These are phyloP conservation scores for Carassius gibelio DNA, from an alignment of 2,113 vertebrate species.

Conservation along the genomic window DNA sequence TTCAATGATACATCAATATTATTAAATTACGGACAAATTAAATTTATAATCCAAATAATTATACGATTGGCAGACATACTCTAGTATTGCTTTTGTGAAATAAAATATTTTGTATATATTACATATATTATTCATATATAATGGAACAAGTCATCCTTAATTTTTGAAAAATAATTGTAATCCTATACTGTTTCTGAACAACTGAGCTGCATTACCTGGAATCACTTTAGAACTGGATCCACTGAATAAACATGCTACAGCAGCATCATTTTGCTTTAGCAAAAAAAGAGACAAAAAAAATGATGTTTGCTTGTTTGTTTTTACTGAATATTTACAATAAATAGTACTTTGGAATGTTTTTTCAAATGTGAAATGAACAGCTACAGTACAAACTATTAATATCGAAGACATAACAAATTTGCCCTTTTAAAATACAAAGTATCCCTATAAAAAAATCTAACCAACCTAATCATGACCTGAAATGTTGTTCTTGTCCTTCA, in stretches of 20 bases:
- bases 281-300: not conserved
- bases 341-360: conserved; percentile 49
- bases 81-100: too few relatives aligned
- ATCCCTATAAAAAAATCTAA: not conserved
- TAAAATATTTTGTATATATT: too few relatives aligned
- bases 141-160: too few relatives aligned
- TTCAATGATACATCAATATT: too few relatives aligned
- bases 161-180: not conserved
- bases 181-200: not conserved
- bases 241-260: too few relatives aligned
- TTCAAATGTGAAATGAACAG: conserved; percentile 24
- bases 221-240: not conserved
- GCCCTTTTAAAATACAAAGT: conserved; percentile 10
- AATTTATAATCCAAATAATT: too few relatives aligned
- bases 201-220: not conserved
- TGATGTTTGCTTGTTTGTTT: conserved; percentile 8
- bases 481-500: not conserved
- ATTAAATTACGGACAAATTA: too few relatives aligned
- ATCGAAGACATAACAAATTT: not conserved
- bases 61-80: too few relatives aligned
- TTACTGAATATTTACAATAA: conserved; percentile 59
- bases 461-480: not conserved
- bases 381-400: conserved; percentile 12
- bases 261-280: too few relatives aligned
- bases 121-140: too few relatives aligned